Conservation (phyloP, 2,888 invertebrate genomes). For the Tineola bisselliella region DNA sequence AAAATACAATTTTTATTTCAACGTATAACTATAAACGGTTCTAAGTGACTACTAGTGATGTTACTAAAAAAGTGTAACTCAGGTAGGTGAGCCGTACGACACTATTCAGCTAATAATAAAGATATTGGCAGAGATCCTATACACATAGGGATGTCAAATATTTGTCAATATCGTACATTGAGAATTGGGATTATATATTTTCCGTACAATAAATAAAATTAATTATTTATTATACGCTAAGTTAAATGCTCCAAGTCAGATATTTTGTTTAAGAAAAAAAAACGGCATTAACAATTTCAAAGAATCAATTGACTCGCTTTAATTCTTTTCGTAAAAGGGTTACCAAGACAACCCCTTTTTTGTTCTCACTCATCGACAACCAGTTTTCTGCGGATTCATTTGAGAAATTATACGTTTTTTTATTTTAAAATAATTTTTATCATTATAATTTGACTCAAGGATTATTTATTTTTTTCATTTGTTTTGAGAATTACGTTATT, state of each 20-base stretch:
- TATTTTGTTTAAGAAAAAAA: not conserved
- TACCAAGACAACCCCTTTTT: not conserved
- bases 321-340: not conserved
- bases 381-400: not conserved
- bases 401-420: not conserved
- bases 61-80: not conserved
- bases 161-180: not conserved
- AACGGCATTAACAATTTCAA: not conserved
- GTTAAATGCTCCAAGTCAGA: no score
- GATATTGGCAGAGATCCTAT: conserved; percentile 1
- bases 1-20: no score
- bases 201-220: no score
- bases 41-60: not conserved
- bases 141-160: not conserved
- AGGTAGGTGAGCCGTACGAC: not conserved
- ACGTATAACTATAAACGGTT: no score
- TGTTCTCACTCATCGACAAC: not conserved
- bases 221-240: no score
- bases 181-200: not conserved
- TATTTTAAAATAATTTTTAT: not conserved
- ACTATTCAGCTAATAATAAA: conserved; percentile 6
- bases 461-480: not conserved
- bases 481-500: not conserved
- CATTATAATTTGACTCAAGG: not conserved
- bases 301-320: not conserved